Evolutionary conservation across 2,888 invertebrate genomes (phyloP), one percentile per base, ranked within the genome.

Genomic region (Cheilosia vulpina): DNA sequence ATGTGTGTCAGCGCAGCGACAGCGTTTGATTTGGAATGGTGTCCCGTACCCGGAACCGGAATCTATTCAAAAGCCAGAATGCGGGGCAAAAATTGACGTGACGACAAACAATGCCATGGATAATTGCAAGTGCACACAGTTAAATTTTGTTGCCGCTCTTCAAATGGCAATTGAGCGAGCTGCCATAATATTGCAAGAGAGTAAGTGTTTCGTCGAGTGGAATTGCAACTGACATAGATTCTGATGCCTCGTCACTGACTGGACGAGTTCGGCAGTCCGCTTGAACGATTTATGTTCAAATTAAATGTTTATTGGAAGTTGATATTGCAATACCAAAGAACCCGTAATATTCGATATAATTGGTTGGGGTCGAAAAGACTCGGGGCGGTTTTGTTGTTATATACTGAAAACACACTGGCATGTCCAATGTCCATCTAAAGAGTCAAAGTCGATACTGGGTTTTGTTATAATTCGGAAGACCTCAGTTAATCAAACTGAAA

Each of bases 101-200:
- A 60, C 76, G 60, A 68, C 31, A 68, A 68, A 68, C 76, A 68
- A 68, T 77, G 27, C 60, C 13, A 13, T 17, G 53, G 68, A 53
- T 77, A 77, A 77, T 77, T 77, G 68, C 68, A 60, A 60, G 60
- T 52, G 52, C 43, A 52, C 52, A 57, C 9, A 17, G 47, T 50
- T 52, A 57, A 76, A 65, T 58, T 75, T 27, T 15, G 50, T 31
- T 19, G 21, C 9, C 17, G 3, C 17, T 9, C 47, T 19, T 19
- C 24, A 34, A 21, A 58, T 21, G 11, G 6, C 13, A 65, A 50
- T 50, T 5, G 19, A 60, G 66, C 50, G 15, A 19, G 41, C 21
- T 57, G 47, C 55, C 27, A 19, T 5, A 15, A 6, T 34, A 3
- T 24, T 71, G 58, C 71, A 34, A 58, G 5, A 41, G 41, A 52